Base-by-base conservation (phyloP, 2,888 invertebrate genomes). In the Heliconius ethilla region DNA sequence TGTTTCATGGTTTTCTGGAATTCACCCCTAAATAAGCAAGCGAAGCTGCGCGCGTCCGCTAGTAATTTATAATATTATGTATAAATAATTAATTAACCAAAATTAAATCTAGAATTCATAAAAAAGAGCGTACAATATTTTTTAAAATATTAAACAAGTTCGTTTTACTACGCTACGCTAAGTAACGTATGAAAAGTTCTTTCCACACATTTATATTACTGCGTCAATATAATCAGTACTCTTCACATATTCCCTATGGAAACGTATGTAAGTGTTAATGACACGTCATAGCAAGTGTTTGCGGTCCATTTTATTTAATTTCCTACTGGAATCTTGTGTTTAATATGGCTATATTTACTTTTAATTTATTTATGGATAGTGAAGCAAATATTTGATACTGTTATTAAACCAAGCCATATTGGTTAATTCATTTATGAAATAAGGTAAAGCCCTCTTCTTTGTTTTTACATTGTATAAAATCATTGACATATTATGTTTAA, bases 211-310 rank as follows among this genome's bases (percentile, higher is more conserved):
- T 59, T 70, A 22, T 55, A 33, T 51, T 29, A 70, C 18, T 63
- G 9, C 5, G 40, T 73, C 37, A 37, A 63, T 59, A 40, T 18
- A 62, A 63, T 63, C 59, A 33, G 37, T 27, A 62, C 27, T 63
- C 62, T 27, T 59, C 40, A 70, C 63, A 15, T 78, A 75, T 76
- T 78, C 79, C 81, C 78, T 70, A 62, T 62, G 40, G 72, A 79
- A 80, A 73, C 73, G 74, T 59, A 63, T 75, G 65, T 55, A 78
- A 77, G 72, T 76, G 73, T 75, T 79, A 79, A 81, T 74, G 79
- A 81, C 62, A 40, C 75, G 75, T 76, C 75, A 70, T 66, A 73
- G 67, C 33, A 37, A 70, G 80, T 79, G 70, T 76, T 75, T 75
- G 65, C n/a, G 51, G 37, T 51, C n/a, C 25, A 51, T 65, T 75